Percentiles rank a stretch among this genome's conserved stretches.
phyloP scores from a whole-genome alignment of 2,113 vertebrate species.

The Phalacrocorax aristotelis region DNA sequence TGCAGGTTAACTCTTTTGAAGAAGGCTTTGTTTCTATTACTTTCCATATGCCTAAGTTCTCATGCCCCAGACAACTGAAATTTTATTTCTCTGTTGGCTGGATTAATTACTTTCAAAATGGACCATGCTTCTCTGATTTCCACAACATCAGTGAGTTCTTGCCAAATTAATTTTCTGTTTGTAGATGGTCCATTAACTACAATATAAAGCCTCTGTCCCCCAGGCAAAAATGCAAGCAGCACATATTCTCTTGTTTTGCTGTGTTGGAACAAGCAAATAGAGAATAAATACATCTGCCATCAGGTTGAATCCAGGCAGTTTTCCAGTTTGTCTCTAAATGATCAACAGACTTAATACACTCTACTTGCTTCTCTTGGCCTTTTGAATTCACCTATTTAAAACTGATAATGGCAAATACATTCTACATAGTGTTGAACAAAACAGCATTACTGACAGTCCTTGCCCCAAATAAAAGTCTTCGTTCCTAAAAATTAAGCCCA shows the following conservation, averaged over 20 bases:
- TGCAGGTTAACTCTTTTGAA: background rate
- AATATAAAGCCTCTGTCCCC: conserved; percentile 26
- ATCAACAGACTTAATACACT: conserved; percentile 10
- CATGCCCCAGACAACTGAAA: background rate
- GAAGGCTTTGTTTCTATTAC: background rate
- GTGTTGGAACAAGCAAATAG: conserved; percentile 29
- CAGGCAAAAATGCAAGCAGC: conserved; percentile 37
- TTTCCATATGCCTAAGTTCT: background rate
- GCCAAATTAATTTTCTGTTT: conserved; percentile 73
- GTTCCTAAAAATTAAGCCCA: background rate
- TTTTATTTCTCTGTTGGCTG: conserved; percentile 39
- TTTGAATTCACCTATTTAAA: background rate
- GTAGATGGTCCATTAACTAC: conserved; percentile 53
- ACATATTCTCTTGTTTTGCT: background rate
- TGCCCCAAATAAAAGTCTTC: background rate
- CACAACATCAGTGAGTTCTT: conserved; percentile 17
- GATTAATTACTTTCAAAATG: conserved; percentile 54
- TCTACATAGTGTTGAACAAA: background rate
- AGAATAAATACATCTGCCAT: conserved; percentile 36
- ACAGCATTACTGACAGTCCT: background rate
- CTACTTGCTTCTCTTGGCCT: background rate
- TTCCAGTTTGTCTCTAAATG: conserved; percentile 24
- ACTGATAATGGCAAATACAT: background rate
- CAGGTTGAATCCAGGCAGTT: conserved; percentile 13
- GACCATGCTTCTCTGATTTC: conserved; percentile 42